These are phyloP conservation scores for Macropis europaea DNA, from an alignment of 2,888 invertebrate species.

Conservation along the genomic window DNA sequence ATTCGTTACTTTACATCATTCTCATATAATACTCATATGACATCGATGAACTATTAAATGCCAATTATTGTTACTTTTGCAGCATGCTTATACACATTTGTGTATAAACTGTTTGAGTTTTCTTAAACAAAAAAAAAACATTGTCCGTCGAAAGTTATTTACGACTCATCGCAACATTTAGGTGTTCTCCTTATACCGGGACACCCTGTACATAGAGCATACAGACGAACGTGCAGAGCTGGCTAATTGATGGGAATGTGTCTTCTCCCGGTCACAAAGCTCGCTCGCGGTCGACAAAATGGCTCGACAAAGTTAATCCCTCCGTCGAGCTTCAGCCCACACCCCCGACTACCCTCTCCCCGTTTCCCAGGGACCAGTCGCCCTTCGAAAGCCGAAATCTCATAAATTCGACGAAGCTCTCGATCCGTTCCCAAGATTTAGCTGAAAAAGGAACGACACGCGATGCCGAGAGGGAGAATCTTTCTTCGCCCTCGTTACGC, in stretches of 20 bases:
- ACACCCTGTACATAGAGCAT: conserved; percentile 1
- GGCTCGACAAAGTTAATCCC: conserved; percentile 63
- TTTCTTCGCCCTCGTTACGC: conserved; percentile 43
- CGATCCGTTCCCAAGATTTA: conserved; percentile 57
- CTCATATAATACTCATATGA: no score
- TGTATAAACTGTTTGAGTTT: no score
- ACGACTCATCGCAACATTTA: no score
- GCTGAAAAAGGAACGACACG: conserved; percentile 36
- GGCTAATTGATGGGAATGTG: conserved; percentile 61
- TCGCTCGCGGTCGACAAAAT: conserved; percentile 56
- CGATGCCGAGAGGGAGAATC: conserved; percentile 3
- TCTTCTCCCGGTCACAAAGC: conserved; percentile 58
- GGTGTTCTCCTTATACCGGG: no score
- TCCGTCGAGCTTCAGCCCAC: conserved; percentile 20
- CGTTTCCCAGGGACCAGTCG: background rate
- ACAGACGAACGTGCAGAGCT: conserved; percentile 13
- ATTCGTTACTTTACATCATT: no score
- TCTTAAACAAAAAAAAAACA: no score
- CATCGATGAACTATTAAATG: no score
- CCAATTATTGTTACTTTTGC: no score
- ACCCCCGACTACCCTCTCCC: background rate
- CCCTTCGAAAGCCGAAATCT: conserved; percentile 48
- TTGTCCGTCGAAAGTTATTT: conserved; percentile 7
- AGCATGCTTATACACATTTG: no score
- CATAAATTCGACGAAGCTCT: conserved; percentile 59